These are phyloP conservation scores for Drosophila lacicola DNA, from an alignment of 2,888 invertebrate genomes.

Conservation along the genomic window DNA sequence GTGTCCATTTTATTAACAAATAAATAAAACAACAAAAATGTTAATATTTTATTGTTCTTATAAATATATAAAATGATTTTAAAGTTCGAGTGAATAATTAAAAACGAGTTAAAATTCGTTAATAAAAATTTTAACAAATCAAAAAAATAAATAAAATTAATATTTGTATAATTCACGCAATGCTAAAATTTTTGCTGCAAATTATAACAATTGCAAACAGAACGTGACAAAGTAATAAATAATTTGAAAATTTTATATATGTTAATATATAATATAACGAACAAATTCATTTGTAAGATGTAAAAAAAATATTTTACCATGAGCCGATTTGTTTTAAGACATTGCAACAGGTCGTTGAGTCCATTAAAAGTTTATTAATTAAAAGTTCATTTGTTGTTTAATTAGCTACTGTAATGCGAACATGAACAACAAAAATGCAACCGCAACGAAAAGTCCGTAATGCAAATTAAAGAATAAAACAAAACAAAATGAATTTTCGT, in stretches of 20 bases:
- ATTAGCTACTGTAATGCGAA: constrained; percentile 46
- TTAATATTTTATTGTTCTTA: not conserved
- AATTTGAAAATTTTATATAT: constrained; percentile 1
- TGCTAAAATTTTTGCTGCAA: constrained; percentile 3
- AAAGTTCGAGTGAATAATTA: no score
- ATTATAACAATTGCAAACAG: not conserved
- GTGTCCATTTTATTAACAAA: no score
- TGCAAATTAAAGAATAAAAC: constrained; percentile 2
- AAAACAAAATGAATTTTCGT: constrained; percentile 54
- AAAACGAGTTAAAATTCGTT: not conserved
- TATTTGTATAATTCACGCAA: not conserved
- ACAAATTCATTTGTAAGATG: constrained; percentile 1
- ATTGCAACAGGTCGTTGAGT: constrained; percentile 37
- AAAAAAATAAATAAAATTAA: not conserved
- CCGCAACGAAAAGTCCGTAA: constrained; percentile 8
- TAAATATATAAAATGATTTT: no score
- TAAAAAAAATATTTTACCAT: constrained; percentile 18
- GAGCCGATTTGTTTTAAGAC: constrained; percentile 11
- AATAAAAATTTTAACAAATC: constrained; percentile 3
- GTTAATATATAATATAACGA: not conserved
- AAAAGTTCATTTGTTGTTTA: constrained; percentile 43
- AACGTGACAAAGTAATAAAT: constrained; percentile 17
- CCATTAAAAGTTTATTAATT: constrained; percentile 20
- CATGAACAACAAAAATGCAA: constrained; percentile 19
- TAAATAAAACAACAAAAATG: not conserved